These are phyloP conservation scores for Polymixis lichenea DNA, from an alignment of 2,888 invertebrate species.

Conservation along the genomic window DNA sequence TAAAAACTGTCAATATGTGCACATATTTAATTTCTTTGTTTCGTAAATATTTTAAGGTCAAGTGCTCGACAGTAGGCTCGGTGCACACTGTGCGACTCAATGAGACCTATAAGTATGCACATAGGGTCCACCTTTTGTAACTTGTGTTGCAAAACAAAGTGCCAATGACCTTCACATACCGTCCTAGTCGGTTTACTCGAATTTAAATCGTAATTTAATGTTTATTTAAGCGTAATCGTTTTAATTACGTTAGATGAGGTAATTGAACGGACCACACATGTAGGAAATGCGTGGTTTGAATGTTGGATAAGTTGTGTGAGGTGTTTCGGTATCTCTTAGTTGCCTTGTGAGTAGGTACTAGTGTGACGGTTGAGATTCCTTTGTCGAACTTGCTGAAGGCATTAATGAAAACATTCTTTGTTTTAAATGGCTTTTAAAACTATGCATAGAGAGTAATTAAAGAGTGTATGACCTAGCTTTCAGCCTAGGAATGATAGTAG, in stretches of 20 bases:
- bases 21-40: conserved; percentile 49
- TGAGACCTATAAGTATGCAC: conserved; percentile 57
- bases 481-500: neutral
- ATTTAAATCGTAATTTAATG: conserved; percentile 48
- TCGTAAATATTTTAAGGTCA: conserved; percentile 63
- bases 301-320: neutral
- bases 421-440: no score
- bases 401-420: no score
- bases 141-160: conserved; percentile 62
- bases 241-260: conserved; percentile 34
- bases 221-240: conserved; percentile 19
- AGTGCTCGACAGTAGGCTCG: conserved; percentile 48
- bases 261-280: conserved; percentile 32
- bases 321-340: neutral
- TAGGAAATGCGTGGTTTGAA: conserved; percentile 28
- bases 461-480: neutral
- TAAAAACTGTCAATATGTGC: conserved; percentile 9
- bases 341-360: neutral
- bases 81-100: conserved; percentile 40
- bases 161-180: conserved; percentile 60
- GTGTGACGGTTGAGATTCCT: neutral
- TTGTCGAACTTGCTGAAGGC: neutral
- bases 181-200: conserved; percentile 43
- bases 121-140: conserved; percentile 53
- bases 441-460: neutral